These are phyloP conservation scores for Ecliptopera silaceata DNA, from an alignment of 2,888 invertebrate genomes.

Conservation along the genomic window DNA sequence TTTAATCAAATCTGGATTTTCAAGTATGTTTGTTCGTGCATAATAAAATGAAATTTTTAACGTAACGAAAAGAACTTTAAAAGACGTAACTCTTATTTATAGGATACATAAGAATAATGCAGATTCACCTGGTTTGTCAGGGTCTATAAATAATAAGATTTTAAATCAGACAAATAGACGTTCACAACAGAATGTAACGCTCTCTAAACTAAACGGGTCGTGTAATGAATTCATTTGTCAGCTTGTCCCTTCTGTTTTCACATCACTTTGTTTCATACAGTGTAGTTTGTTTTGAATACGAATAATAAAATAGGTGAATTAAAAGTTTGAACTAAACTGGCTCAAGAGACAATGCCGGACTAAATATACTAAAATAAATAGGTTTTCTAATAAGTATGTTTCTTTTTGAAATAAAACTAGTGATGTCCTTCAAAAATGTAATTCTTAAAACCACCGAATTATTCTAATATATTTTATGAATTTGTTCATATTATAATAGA, in stretches of 20 bases:
- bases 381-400: too few species aligned
- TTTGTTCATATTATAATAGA: too few species aligned
- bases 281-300: neutral
- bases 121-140: neutral
- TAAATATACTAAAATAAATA: neutral
- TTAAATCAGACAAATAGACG: constrained; percentile 17
- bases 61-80: too few species aligned
- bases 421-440: too few species aligned
- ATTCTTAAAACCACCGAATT: too few species aligned
- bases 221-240: constrained; percentile 24
- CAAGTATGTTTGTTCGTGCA: too few species aligned
- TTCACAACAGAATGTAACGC: constrained; percentile 12
- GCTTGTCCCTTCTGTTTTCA: constrained; percentile 7
- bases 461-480: too few species aligned
- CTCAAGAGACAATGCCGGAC: constrained; percentile 15
- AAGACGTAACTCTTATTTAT: too few species aligned
- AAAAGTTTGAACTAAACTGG: constrained; percentile 3
- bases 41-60: too few species aligned
- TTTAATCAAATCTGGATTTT: too few species aligned
- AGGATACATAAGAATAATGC: too few species aligned
- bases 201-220: constrained; percentile 16
- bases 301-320: neutral
- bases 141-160: constrained; percentile 8
- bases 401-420: neutral
- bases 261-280: neutral